Base-by-base conservation (phyloP, 2,888 invertebrate genomes). In the Lydus trimaculatus region DNA sequence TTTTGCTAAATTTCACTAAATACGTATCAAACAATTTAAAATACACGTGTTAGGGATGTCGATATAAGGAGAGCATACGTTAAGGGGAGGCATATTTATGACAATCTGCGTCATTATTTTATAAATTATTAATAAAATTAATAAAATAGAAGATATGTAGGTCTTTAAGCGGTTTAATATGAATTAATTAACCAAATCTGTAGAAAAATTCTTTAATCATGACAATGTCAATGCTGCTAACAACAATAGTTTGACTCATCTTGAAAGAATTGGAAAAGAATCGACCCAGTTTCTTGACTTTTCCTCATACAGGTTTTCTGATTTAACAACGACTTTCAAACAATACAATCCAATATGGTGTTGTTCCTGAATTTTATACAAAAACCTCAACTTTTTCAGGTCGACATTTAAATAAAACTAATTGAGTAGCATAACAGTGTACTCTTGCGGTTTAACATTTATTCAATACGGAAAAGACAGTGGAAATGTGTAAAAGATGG, bases 191-290 rank as follows among this genome's bases (percentile, higher is more conserved):
- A 56, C 56, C 25, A 15, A 56, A 56, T 25, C 13, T 23, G 23
- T 15, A 4, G 4, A 56, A 43, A 43, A 43, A 56, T 56, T 56
- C 56, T 6, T 13, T 5, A 15, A 9, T 20, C 9, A 56, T 56
- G 56, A 56, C 56, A 43, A 43, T 43, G 43, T 43, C 17, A 17
- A 43, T 43, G 17, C 15, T 36, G 36, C 15, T 1, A 3, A 56
- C 5, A 25, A 56, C 56, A 56, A 56, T 56, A 56, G 25, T 13
- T 56, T 56, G 56, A 56, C 25, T 56, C 56, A 56, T 56, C 56
- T 56, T 25, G 23, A 13, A 13, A 25, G 15, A 56, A 56, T 56
- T 25, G 23, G 23, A 23, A 52, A 52, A 5, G 20, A 9, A 52
- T 23, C 23, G 56, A 25, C 25, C 56, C 25, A 13, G 56, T 56